A percentile compares a stretch with the other conserved stretches of the same genome.
phyloP scores from a whole-genome alignment of 64 coral and sea anemone species.

The Pocillopora damicornis region DNA sequence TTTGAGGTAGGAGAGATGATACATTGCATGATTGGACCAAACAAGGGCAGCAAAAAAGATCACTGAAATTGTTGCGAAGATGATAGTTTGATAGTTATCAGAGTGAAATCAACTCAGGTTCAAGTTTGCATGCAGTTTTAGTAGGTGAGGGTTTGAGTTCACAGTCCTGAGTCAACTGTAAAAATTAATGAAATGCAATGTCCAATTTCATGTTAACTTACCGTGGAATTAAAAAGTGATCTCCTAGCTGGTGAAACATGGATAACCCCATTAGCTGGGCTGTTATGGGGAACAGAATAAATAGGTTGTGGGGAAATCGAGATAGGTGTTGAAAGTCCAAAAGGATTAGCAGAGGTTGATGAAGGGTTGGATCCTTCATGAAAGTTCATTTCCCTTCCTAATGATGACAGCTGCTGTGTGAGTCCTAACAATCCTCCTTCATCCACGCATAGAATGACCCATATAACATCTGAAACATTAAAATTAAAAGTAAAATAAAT shows the following conservation, averaged over 20 bases:
- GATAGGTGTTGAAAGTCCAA: constrained; percentile 55
- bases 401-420: constrained; percentile 81
- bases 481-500: not conserved
- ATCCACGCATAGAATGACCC: constrained; percentile 86
- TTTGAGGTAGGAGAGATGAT: too few relatives aligned
- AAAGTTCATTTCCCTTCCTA: constrained; percentile 77
- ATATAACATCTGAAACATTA: constrained; percentile 71
- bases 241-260: constrained; percentile 64
- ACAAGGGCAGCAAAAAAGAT: too few relatives aligned
- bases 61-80: too few relatives aligned
- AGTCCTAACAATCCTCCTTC: constrained; percentile 85
- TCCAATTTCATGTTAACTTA: not conserved
- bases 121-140: too few relatives aligned
- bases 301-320: constrained; percentile 67
- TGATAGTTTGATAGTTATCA: too few relatives aligned
- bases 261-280: constrained; percentile 51
- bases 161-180: too few relatives aligned
- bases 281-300: constrained; percentile 83
- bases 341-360: constrained; percentile 61
- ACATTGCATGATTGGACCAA: too few relatives aligned
- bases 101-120: too few relatives aligned
- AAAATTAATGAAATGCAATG: too few relatives aligned
- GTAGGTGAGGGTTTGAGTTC: too few relatives aligned
- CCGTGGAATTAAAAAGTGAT: constrained; percentile 71
- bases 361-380: constrained; percentile 1